Percentiles rank a stretch among this genome's conserved stretches.
phyloP scores from a whole-genome alignment of 1,140 invertebrate species.

The Papilio aristodemus region DNA sequence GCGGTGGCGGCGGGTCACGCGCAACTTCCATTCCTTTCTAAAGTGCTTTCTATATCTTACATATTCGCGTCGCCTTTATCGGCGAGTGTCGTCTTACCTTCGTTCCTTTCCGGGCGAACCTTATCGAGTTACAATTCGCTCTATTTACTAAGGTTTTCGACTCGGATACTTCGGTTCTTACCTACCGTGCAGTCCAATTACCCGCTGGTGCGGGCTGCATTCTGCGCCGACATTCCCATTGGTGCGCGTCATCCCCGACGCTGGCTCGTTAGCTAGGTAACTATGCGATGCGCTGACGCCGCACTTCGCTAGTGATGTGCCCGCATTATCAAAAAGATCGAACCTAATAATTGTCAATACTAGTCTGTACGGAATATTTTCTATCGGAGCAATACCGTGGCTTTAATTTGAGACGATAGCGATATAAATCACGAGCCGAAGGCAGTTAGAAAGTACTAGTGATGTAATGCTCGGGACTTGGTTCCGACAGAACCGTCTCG shows the following conservation, averaged over 20 bases:
- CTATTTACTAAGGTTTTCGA: conserved; percentile 36
- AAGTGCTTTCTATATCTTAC: conserved; percentile 76
- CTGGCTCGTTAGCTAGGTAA: conserved; percentile 38
- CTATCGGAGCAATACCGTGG: conserved; percentile 33
- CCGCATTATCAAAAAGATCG: not conserved
- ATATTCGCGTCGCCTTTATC: conserved; percentile 49
- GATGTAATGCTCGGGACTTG: conserved; percentile 47
- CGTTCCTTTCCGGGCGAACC: conserved; percentile 50
- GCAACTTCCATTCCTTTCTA: conserved; percentile 76
- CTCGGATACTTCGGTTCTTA: conserved; percentile 49
- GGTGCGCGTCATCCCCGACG: conserved; percentile 60
- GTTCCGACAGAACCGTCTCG: conserved; percentile 17
- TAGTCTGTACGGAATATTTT: not conserved
- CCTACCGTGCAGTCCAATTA: conserved; percentile 56
- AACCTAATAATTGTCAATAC: not conserved
- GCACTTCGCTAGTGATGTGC: not conserved
- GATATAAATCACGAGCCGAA: conserved; percentile 56
- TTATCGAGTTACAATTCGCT: conserved; percentile 51
- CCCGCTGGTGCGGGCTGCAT: conserved; percentile 54
- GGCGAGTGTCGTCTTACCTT: conserved; percentile 53
- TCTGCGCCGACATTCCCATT: conserved; percentile 70
- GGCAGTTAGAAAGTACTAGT: conserved; percentile 61
- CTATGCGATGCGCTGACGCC: conserved; percentile 16
- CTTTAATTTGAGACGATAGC: conserved; percentile 61
- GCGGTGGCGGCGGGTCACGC: conserved; percentile 66